Evolutionary conservation across 2,113 vertebrate species (phyloP).

Genomic region (Neolamprologus devosi): DNA sequence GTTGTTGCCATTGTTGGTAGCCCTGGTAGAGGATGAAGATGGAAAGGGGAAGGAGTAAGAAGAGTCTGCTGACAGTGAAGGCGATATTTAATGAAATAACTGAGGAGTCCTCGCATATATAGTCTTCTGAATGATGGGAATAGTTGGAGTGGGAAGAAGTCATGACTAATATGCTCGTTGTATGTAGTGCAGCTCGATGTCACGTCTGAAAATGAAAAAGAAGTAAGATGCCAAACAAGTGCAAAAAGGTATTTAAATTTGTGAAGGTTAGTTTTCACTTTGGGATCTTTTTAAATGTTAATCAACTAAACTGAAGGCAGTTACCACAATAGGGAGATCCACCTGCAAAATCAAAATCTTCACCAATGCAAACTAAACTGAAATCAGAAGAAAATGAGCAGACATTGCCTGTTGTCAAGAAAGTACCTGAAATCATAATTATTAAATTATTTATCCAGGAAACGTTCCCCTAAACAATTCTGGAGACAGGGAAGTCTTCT

Average conservation of each 20-base stretch:
- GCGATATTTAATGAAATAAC: neutral
- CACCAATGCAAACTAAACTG: neutral
- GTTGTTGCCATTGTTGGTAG: neutral
- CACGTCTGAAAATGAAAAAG: neutral
- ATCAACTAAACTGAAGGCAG: neutral
- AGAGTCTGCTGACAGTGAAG: neutral
- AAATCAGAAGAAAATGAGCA: neutral
- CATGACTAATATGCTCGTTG: neutral
- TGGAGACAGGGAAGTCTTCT: neutral
- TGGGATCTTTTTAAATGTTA: neutral
- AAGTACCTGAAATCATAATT: neutral
- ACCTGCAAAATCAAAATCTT: neutral
- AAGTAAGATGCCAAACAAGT: neutral
- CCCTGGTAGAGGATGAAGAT: neutral
- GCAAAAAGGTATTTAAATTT: neutral
- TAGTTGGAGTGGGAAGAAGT: neutral
- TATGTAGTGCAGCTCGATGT: neutral
- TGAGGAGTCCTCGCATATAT: neutral
- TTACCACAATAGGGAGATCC: neutral
- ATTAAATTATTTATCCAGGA: neutral
- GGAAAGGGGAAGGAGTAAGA: neutral
- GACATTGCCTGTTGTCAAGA: neutral
- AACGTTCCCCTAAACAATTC: rapidly evolving
- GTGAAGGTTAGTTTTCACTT: neutral
- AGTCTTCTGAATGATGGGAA: neutral